These are phyloP conservation scores for Antedon bifida DNA, from an alignment of 35 echinoderm and acorn worm genomes.

Conservation along the genomic window DNA sequence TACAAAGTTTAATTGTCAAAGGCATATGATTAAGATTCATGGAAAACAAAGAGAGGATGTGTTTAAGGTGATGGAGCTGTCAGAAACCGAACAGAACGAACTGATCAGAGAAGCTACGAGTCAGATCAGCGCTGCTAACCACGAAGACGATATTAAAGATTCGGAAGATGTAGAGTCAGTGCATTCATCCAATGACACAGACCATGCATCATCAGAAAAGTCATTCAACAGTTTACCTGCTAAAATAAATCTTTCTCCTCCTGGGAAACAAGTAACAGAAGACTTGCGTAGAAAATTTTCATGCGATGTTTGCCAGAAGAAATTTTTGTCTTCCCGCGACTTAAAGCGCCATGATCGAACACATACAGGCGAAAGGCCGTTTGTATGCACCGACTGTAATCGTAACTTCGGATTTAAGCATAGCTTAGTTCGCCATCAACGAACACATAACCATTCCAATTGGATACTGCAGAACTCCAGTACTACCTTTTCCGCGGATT, in stretches of 20 bases:
- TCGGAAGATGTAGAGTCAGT: background rate
- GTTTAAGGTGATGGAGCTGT: constrained; percentile 24
- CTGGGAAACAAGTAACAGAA: background rate
- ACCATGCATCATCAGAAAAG: background rate
- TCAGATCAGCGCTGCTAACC: background rate
- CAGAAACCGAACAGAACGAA: constrained; percentile 23
- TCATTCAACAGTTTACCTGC: background rate
- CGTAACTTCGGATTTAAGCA: constrained; percentile 5
- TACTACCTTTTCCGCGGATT: background rate
- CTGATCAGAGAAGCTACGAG: background rate
- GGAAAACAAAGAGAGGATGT: constrained; percentile 68
- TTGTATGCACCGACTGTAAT: background rate
- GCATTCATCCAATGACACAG: background rate
- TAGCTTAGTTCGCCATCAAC: background rate
- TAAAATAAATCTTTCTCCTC: background rate
- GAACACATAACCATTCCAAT: background rate
- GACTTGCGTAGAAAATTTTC: background rate
- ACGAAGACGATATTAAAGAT: background rate
- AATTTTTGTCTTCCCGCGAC: background rate
- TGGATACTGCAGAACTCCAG: background rate
- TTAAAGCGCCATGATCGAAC: background rate
- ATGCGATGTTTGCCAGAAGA: constrained; percentile 4
- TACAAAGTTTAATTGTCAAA: constrained; percentile 97
- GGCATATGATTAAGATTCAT: constrained; percentile 93
- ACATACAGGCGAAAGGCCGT: background rate